A percentile compares a stretch with the other conserved stretches of the same genome.
These are phyloP conservation scores for Tetropium fuscum DNA, from an alignment of 2,888 invertebrate genomes.

Conservation along the genomic window DNA sequence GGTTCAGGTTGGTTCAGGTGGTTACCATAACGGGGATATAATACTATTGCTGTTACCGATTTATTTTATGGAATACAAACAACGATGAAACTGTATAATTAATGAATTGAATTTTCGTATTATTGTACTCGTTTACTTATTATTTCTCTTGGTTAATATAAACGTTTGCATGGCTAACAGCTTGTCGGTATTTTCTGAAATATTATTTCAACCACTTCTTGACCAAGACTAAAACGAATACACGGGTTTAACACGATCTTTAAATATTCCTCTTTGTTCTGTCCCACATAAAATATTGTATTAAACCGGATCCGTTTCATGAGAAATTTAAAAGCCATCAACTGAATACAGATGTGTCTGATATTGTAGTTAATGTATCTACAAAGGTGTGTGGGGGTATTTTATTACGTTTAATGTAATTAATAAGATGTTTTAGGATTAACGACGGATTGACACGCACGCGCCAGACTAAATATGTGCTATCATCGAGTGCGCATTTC, in stretches of 20 bases:
- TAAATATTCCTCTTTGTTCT: conserved; percentile 16
- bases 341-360: conserved; percentile 17
- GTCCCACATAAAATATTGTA: conserved; percentile 16
- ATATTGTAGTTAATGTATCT: conserved; percentile 19
- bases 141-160: too few relatives aligned
- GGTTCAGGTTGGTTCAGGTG: too few relatives aligned
- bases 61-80: too few relatives aligned
- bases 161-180: too few relatives aligned
- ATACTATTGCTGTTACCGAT: too few relatives aligned
- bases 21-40: too few relatives aligned
- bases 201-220: background rate
- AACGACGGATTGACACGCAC: conserved; percentile 39
- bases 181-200: too few relatives aligned
- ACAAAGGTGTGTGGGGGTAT: conserved; percentile 41
- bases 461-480: conserved; percentile 19
- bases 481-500: background rate
- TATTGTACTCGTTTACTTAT: too few relatives aligned
- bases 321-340: conserved; percentile 15
- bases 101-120: too few relatives aligned
- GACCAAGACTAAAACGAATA: background rate
- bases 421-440: conserved; percentile 42
- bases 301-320: conserved; percentile 13
- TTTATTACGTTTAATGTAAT: conserved; percentile 45
- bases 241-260: background rate
- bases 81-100: too few relatives aligned